Base-by-base conservation (phyloP, 2,113 vertebrate genomes). In the Centrocercus urophasianus region DNA sequence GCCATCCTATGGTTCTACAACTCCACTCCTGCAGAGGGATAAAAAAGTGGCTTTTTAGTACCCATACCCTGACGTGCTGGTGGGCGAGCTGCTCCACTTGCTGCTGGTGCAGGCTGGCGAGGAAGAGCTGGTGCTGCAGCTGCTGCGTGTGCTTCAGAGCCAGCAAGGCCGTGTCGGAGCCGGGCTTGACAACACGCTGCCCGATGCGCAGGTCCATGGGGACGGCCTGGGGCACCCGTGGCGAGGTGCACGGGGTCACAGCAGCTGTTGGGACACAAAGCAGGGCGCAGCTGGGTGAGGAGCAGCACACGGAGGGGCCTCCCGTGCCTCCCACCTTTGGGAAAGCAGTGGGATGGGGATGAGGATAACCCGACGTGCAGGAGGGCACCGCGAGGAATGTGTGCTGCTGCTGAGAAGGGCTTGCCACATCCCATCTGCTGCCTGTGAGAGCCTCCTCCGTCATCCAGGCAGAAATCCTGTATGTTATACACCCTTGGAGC, bases 151-250 rank as follows among this genome's bases (percentile, higher is more conserved):
- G 98, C 96, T 98, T 98, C 77, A 98, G 97, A 76, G 98, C 97
- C 96, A 99, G 97, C 97, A 99, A 96, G 2, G 98, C 73, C 28
- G 98, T 96, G 96, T 99, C 98, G 7, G 97, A 95, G 95, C 95
- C 52, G 21, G 97, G 96, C 93, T 97, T 97, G 19, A 97, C 42
- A 48, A 98, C 93, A 86, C 98, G 98, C 95, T 98, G 98, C 92
- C 98, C 98, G 91, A 99, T 98, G 42, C 98, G 98, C 89, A 99
- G 98, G 97, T 99, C 99, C 99, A 99, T 99, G 97, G 98, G 98
- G 89, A 80, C 97, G 54, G 96, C 81, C 97, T 97, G 98, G 95
- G 96, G 98, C 94, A 97, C 97, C 90, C 95, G 92, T 5, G 93
- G 89, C 76, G 96, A 96, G 95, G 95, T 61, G 61, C 86, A 80